phyloP scores from a whole-genome alignment of 2,113 vertebrate species.

The Onychostoma macrolepis region DNA sequence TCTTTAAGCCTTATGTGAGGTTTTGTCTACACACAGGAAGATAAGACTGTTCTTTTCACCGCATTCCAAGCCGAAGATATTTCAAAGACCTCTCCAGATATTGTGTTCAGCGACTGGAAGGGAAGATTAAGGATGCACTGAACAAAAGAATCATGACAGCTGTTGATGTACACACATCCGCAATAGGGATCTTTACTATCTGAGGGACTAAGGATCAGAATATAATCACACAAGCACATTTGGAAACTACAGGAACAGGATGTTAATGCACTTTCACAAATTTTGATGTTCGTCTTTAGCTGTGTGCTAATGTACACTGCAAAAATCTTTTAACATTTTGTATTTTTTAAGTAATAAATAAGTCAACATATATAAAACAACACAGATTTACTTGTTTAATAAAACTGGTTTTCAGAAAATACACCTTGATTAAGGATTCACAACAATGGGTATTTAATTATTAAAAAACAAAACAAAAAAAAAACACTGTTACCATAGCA shows the following conservation, averaged over 20 bases:
- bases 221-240: neutral
- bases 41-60: constrained; percentile 50
- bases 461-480: too few relatives aligned
- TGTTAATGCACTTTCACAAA: neutral
- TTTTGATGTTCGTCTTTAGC: neutral
- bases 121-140: constrained; percentile 38
- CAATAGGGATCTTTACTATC: constrained; percentile 11
- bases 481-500: too few relatives aligned
- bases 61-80: constrained; percentile 55
- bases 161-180: constrained; percentile 27
- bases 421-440: neutral
- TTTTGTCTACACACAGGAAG: constrained; percentile 56
- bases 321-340: neutral
- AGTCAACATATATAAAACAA: neutral
- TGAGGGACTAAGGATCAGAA: constrained; percentile 3
- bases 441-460: neutral
- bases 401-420: neutral
- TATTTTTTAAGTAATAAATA: neutral
- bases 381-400: neutral
- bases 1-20: neutral
- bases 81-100: constrained; percentile 44
- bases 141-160: constrained; percentile 37
- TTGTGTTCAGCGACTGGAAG: constrained; percentile 40
- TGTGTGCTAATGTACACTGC: too few relatives aligned
- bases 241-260: neutral